These are phyloP conservation scores for Condylura cristata DNA, from an alignment of 2,113 vertebrate species.

Conservation along the genomic window DNA sequence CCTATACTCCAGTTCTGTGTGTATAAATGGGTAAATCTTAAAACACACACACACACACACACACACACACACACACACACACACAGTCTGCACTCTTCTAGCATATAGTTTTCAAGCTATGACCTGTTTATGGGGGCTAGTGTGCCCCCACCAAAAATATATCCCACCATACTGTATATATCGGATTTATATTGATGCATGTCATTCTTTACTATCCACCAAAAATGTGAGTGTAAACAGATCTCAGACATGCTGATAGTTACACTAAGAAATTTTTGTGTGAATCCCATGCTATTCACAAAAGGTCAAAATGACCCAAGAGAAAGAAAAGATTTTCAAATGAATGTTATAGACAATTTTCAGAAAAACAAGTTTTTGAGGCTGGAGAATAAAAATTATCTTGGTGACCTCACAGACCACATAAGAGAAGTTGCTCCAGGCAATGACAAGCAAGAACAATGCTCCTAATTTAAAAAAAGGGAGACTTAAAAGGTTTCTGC, in stretches of 20 bases:
- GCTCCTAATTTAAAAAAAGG: not conserved
- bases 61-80: no score
- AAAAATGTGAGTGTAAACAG: constrained; percentile 39
- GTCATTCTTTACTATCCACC: constrained; percentile 5
- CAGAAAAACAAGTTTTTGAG: not conserved
- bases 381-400: not conserved
- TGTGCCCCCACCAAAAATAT: not conserved
- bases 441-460: not conserved
- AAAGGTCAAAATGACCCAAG: constrained; percentile 29
- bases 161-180: not conserved
- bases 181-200: not conserved
- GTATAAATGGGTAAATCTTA: no score
- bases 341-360: not conserved
- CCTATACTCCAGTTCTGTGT: no score
- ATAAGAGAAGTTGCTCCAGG: not conserved
- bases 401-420: not conserved
- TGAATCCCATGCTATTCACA: not conserved
- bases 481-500: not conserved
- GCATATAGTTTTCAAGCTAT: not conserved
- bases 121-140: not conserved
- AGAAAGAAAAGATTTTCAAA: constrained; percentile 19
- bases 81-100: not conserved
- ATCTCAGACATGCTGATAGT: not conserved
- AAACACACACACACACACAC: no score
- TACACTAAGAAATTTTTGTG: not conserved